Evolutionary conservation across 1,140 invertebrate genomes (phyloP).

Genomic region (Drosophila truncata): DNA sequence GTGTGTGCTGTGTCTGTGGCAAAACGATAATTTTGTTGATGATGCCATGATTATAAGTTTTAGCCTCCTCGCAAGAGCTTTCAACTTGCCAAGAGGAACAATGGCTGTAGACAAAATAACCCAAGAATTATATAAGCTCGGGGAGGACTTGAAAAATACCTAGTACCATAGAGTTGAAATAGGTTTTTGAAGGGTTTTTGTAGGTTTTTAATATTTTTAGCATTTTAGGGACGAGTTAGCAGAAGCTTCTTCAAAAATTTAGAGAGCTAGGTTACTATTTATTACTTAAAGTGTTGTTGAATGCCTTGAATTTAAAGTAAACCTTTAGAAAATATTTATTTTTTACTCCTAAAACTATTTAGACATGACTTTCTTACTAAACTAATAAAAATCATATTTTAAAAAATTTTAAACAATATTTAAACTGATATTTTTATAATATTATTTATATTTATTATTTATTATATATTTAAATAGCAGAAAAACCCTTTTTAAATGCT

Average conservation of each 20-base stretch:
- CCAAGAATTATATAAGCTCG: not conserved
- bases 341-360: not conserved
- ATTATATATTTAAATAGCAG: too few species aligned
- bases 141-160: not conserved
- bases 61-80: conserved; percentile 51
- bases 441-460: too few species aligned
- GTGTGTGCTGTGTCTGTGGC: conserved; percentile 57
- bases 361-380: not conserved
- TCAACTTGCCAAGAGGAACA: conserved; percentile 51
- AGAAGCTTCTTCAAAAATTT: too few species aligned
- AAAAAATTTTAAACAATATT: too few species aligned
- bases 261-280: not conserved
- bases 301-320: not conserved
- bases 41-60: conserved; percentile 80
- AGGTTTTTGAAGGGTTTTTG: not conserved
- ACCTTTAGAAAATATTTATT: not conserved
- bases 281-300: not conserved
- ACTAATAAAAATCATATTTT: not conserved
- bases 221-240: not conserved
- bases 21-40: conserved; percentile 79
- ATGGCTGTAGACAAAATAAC: conserved; percentile 22
- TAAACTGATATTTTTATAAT: too few species aligned
- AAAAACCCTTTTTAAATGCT: too few species aligned
- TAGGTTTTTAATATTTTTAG: not conserved
- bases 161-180: not conserved